Base-by-base conservation (phyloP, 23 tunicate genomes). In the Trididemnum miniatum region DNA sequence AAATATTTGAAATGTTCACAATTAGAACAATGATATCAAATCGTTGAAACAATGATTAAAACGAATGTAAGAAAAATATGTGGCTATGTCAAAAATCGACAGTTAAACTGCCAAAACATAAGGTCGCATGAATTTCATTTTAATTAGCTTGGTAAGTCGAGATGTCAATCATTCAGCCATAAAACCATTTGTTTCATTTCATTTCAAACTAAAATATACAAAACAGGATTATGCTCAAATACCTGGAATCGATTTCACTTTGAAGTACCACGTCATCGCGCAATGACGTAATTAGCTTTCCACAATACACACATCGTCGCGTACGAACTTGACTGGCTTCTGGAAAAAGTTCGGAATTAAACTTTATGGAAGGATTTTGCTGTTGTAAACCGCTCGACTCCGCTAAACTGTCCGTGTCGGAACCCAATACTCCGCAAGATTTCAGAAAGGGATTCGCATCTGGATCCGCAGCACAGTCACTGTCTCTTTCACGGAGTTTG, bases 381-480 rank as follows among this genome's bases (percentile, higher is more conserved):
- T 62, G 67, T 5, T 24, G 67, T 5, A 62, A 9, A 38, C 38
- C 75, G n/a, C 75, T 67, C 12, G 75, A 38, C 75, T 67, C 38
- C 31, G 75, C 75, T 31, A 67, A 9, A 35, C 89, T 85, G 66
- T 77, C 82, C 0, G 89, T 76, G 24, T 85, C 89, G 20, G 89
- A 78, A 35, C 60, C 51, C 59, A 35, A 34, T 25, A 82, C 40
- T 20, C 83, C 89, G 67, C 89, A 85, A 5, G 89, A 85, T 72
- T 85, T 85, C 20, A 85, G 36, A 20, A 85, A 44, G 7, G 23
- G 33, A 9, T 77, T 66, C 18, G 83, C 33, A 15, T 77, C 89
- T 2, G 71, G 12, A 20, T 74, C 74, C 24, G 36, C 35, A 4
- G n/a, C 51, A 18, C n/a, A 34, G 29, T 65, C 78, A 2, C 0